Percentiles rank a stretch among this genome's conserved stretches.
Evolutionary conservation across 2,888 invertebrate genomes (phyloP).

Genomic region (Tipula unca): DNA sequence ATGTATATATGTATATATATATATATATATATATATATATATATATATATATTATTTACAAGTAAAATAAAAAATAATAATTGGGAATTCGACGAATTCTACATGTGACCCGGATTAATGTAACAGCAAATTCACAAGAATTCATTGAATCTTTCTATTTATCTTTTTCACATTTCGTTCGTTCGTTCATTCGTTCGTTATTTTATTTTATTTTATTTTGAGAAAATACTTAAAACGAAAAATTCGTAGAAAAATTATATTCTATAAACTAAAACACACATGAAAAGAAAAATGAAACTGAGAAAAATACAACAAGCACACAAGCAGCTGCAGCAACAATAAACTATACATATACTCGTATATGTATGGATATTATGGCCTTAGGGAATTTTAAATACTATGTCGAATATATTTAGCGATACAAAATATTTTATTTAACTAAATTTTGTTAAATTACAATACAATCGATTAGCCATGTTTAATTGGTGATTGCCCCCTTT

Average conservation of each 20-base stretch:
- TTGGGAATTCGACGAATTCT: not conserved
- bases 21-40: not conserved
- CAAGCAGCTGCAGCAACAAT: not conserved
- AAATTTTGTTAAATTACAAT: not conserved
- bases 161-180: not conserved
- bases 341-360: too few relatives aligned
- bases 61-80: not conserved
- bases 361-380: too few relatives aligned
- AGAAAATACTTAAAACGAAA: constrained; percentile 8
- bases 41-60: not conserved
- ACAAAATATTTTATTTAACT: not conserved
- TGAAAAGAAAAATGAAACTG: not conserved
- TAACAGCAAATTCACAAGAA: constrained; percentile 8
- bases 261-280: not conserved
- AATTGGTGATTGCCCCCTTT: not conserved
- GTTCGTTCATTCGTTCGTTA: not conserved
- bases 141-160: not conserved
- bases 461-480: not conserved
- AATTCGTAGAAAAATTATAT: not conserved
- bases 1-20: not conserved
- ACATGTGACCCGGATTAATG: constrained; percentile 8
- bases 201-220: not conserved
- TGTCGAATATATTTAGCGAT: too few relatives aligned
- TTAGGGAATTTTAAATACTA: too few relatives aligned
- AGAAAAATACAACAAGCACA: not conserved